Base-by-base conservation (phyloP, 2,888 invertebrate species). In the Temnothorax rugatulus region DNA sequence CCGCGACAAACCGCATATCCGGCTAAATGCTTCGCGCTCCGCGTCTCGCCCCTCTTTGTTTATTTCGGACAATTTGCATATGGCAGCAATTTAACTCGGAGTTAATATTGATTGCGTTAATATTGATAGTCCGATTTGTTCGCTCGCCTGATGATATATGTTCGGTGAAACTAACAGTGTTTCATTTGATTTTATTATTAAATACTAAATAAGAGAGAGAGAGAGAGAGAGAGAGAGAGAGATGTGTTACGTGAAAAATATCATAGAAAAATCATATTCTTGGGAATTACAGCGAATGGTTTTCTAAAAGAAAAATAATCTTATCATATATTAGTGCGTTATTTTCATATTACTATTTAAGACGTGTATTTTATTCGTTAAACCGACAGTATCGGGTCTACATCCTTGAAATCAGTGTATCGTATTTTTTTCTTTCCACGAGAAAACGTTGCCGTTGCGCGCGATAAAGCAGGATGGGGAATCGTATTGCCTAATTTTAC, bases 401-500 rank as follows among this genome's bases (percentile, higher is more conserved):
- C 11, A 61, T 25, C 1, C 9, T 11, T 13, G 8, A 57, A 57
- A 79, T 79, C 73, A 69, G 21, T 44, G n/a, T 44, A 2, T 5
- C 13, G 29, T 41, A 41, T 41, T 15, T 41, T 52, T 76, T 18
- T 59, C 15, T 59, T 59, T n/a, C 1, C 13, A 18, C 41, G 15
- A 15, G 25, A 50, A 38, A 69, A 52, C 18, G n/a, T 59, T 11
- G 18, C 25, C 29, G 15, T 69, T 41, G 73, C n/a, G 54, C 13
- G 29, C 18, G 1, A 54, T 29, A 47, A 1, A 25, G 38, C 44
- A 4, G 15, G 18, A 63, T 21, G 21, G 21, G 47, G 34, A 76
- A 76, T 77, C 52, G 41, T 71, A 64, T 77, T 13, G 8, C 13
- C 52, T 71, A 77, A 77, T 77, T 79, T 59, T 44, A 59, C 15